Conservation (phyloP, 2,797 vertebrate species). For the Microtus obscurus region DNA sequence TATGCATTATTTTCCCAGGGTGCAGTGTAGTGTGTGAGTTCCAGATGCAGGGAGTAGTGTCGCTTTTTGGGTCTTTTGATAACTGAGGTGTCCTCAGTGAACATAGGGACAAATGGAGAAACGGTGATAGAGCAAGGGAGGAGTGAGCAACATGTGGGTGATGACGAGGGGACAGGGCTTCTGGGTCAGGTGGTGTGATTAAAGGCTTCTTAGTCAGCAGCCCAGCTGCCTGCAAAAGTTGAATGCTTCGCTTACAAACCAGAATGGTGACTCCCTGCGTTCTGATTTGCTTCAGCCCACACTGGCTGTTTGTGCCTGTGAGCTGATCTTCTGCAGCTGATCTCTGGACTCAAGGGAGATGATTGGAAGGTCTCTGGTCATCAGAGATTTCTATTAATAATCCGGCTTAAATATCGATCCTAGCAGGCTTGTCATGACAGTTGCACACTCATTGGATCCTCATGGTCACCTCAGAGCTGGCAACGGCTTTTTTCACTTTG, state of each 20-base stretch:
- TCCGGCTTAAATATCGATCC: conserved; percentile 32
- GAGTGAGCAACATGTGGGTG: not conserved
- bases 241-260: conserved; percentile 69
- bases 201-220: conserved; percentile 74
- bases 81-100: not conserved
- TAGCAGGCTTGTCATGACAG: not conserved
- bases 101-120: conserved; percentile 21
- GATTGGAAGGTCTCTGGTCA: conserved; percentile 67
- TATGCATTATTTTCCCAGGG: not conserved
- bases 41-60: not conserved
- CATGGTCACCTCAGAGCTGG: not conserved
- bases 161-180: not conserved
- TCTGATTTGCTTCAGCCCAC: conserved; percentile 71
- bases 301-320: conserved; percentile 23
- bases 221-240: conserved; percentile 78
- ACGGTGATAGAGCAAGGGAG: not conserved
- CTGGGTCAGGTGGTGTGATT: conserved; percentile 72
- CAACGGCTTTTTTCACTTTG: not conserved
- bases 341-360: conserved; percentile 58
- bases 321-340: conserved; percentile 69
- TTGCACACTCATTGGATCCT: not conserved
- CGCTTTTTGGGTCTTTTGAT: not conserved
- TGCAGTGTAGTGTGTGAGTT: not conserved
- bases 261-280: conserved; percentile 64
- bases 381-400: conserved; percentile 70